Base-by-base conservation (phyloP, 2,888 invertebrate genomes). In the Cosmopolites sordidus region DNA sequence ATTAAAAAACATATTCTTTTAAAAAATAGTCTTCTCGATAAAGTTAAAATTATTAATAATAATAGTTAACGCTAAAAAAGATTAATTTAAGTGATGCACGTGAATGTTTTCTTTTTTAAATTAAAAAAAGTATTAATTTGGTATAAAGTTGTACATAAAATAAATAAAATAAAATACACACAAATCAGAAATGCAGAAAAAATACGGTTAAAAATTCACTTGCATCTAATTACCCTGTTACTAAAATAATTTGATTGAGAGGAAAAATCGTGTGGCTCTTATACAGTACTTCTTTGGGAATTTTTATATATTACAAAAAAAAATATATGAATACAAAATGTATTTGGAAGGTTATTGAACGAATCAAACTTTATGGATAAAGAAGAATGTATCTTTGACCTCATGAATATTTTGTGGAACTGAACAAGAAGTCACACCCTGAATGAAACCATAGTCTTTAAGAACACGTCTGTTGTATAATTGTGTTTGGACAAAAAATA, bases 201-300 rank as follows among this genome's bases (percentile, higher is more conserved):
- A 42, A n/a, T n/a, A n/a, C n/a, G n/a, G n/a, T n/a, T n/a, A n/a
- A n/a, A 11, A 49, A 14, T 49, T 11, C 43, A 43, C 49, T 43
- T 49, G 49, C 49, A 49, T 49, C 22, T 43, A 5, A 22, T 49
- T 49, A 49, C 49, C 49, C 49, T 49, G 49, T 49, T 22, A 14
- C 33, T 30, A 41, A 42, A 48, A 48, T 22, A 43, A 43, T 49
- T 49, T 43, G 43, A 43, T 49, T 49, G 37, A 30, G 41, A 17
- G 27, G 3, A 22, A 22, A 22, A 22, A 22, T 22, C 22, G 3
- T 22, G 22, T 5, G 4, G 8, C 3, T 22, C 22, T n/a, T 29
- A 41, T n/a, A 39, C 16, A 37, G 33, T 33, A 30, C 30, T 42
- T 48, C 43, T 49, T 49, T 49, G 49, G 43, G 33, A 33, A 33